Conservation (phyloP, 1,140 invertebrate genomes). For the Cotesia glomerata region DNA sequence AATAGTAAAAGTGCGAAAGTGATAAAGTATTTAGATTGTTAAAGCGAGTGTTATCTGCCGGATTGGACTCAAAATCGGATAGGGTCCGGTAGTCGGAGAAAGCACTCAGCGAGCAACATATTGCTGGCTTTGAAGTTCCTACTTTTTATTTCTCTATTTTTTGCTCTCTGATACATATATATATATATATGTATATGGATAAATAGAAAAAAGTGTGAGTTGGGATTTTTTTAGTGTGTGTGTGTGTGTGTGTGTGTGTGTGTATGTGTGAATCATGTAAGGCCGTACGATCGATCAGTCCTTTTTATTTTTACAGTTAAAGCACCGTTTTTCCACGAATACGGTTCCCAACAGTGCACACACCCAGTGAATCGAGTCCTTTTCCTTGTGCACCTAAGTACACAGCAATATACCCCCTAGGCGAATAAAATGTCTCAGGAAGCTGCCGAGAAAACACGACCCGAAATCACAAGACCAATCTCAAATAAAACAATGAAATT, state of each 20-base stretch:
- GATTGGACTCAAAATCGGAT: slow-evolving; percentile 7
- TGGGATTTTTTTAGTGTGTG: no score
- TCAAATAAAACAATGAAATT: slow-evolving; percentile 3
- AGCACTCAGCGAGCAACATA: slow-evolving; percentile 17
- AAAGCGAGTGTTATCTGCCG: slow-evolving; percentile 9
- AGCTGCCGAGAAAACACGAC: background rate
- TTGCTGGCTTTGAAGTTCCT: slow-evolving; percentile 10
- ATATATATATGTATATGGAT: no score
- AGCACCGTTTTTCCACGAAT: slow-evolving; percentile 1
- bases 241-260: no score
- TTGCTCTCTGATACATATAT: no score
- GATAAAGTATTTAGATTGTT: slow-evolving; percentile 17
- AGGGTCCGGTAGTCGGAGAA: slow-evolving; percentile 14
- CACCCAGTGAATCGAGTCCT: slow-evolving; percentile 3
- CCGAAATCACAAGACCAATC: background rate
- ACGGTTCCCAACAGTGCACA: slow-evolving; percentile 2
- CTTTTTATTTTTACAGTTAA: background rate
- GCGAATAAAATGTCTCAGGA: slow-evolving; percentile 9
- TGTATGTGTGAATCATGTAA: background rate
- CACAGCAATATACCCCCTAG: slow-evolving; percentile 11
- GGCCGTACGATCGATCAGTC: slow-evolving; percentile 7
- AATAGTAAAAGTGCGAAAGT: background rate
- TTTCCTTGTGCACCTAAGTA: background rate
- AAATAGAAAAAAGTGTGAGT: no score
- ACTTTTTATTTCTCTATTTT: no score